Base-by-base conservation (phyloP, 2,113 vertebrate species). In the Garra rufa region DNA sequence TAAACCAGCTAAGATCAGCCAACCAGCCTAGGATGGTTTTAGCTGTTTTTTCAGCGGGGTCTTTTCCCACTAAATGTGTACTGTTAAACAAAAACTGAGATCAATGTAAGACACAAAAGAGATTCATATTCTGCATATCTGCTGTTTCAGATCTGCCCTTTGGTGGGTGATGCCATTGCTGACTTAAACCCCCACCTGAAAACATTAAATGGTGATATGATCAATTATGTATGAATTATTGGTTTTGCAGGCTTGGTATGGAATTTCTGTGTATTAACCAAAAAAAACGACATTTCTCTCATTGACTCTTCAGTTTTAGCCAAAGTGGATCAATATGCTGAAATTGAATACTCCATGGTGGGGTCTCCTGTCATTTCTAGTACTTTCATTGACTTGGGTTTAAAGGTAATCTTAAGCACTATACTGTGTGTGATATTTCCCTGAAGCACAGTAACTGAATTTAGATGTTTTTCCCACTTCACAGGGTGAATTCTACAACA, bases 401-500 rank as follows among this genome's bases (percentile, higher is more conserved):
- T 95, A 78, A 95, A 94, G 94, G 95, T 95, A 74, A 90, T 84
- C 10, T 59, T 78, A 28, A 52, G 1, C 43, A 69, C 21, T 67
- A 52, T 11, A n/a, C n/a, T n/a, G n/a, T 7, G 8, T 38, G 30
- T 19, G 4, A 76, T 52, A 34, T n/a, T 28, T 59, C n/a, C 34
- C 57, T n/a, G 10, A 41, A 41, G 11, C 63, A 71, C 50, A 24
- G 9, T 46, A n/a, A 19, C 9, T 73, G 26, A 63, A 48, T 63
- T 26, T 34, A 26, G 15, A 11, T 26, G 6, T n/a, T 6, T 9
- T 71, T 14, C 55, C 19, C 61, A 11, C 43, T 63, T 30, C 61
- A 26, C 9, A 95, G 95, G 95, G 95, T 1, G 88, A 94, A 85
- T 95, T 96, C 75, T 95, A 96, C 90, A 94, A 93, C 88, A 92